Evolutionary conservation across 2,113 vertebrate genomes (phyloP).

Genomic region (Chlamydotis undulata): DNA sequence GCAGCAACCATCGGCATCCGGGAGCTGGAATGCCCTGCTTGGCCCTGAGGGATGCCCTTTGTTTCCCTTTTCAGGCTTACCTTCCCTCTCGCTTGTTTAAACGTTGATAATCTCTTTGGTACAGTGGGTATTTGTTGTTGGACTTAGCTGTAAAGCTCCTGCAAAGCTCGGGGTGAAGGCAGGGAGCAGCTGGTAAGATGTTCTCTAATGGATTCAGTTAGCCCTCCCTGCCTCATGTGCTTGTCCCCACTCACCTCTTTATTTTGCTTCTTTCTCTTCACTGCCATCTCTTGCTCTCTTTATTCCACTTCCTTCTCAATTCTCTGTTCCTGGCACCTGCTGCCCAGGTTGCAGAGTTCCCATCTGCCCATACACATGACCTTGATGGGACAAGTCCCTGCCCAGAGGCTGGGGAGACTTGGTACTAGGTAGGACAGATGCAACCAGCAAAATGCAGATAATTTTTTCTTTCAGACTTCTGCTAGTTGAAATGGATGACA

Average conservation of each 20-base stretch:
- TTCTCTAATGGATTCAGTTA: not conserved
- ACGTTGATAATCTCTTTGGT: constrained; percentile 37
- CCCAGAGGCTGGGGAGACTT: not conserved
- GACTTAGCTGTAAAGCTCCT: constrained; percentile 26
- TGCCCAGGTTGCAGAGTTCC: rapidly evolving
- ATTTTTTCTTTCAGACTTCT: not conserved
- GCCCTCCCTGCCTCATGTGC: not conserved
- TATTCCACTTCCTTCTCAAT: not conserved
- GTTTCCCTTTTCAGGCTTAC: not conserved
- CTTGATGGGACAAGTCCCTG: rapidly evolving
- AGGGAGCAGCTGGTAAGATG: not conserved
- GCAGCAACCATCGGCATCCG: not conserved
- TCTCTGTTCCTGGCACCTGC: not conserved
- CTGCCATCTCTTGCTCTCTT: not conserved
- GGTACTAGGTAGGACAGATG: not conserved
- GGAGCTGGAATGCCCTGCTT: not conserved
- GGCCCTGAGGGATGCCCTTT: not conserved
- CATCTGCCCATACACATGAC: not conserved
- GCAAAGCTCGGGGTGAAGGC: constrained; percentile 18
- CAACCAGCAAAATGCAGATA: not conserved
- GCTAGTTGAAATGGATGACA: not conserved
- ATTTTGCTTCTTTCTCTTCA: not conserved
- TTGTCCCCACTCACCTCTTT: constrained; percentile 7
- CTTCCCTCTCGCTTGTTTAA: not conserved
- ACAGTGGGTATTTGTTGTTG: constrained; percentile 45